phyloP scores from a whole-genome alignment of 2,888 invertebrate species.

The Diarsia rubi region DNA sequence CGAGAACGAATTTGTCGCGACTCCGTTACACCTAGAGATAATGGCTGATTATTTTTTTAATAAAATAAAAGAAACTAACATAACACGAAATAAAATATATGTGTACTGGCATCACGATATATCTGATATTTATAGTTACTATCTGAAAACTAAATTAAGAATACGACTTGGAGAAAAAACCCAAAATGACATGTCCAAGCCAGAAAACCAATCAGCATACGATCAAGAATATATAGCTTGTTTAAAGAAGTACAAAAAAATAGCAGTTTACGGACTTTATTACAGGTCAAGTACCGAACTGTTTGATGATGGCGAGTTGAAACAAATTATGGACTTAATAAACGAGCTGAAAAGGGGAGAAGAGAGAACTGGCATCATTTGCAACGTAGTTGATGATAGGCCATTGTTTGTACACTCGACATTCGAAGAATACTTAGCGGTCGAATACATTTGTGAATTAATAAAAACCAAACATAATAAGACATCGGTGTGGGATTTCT shows the following conservation, averaged over 20 bases:
- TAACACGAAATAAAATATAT: neutral
- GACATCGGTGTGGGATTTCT: neutral
- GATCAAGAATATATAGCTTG: neutral
- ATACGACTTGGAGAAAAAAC: constrained; percentile 15
- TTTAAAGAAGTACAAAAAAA: constrained; percentile 10
- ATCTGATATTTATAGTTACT: neutral
- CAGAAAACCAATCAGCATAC: neutral
- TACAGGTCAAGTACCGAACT: neutral
- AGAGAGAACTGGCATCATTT: constrained; percentile 7
- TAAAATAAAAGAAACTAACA: constrained; percentile 11
- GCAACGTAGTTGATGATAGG: neutral
- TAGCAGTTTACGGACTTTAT: constrained; percentile 19
- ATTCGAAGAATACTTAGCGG: constrained; percentile 18
- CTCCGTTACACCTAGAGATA: constrained; percentile 35
- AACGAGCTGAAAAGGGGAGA: constrained; percentile 2
- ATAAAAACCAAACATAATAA: neutral
- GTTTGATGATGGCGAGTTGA: constrained; percentile 3
- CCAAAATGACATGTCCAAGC: constrained; percentile 11
- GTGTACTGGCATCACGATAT: neutral
- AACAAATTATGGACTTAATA: neutral
- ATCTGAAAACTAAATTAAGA: neutral
- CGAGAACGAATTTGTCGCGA: neutral
- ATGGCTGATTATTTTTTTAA: constrained; percentile 29
- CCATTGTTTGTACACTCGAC: constrained; percentile 18
- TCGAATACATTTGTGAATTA: constrained; percentile 27